Base-by-base conservation (phyloP, 1,140 invertebrate genomes). In the Caenorhabditis inopinata region DNA sequence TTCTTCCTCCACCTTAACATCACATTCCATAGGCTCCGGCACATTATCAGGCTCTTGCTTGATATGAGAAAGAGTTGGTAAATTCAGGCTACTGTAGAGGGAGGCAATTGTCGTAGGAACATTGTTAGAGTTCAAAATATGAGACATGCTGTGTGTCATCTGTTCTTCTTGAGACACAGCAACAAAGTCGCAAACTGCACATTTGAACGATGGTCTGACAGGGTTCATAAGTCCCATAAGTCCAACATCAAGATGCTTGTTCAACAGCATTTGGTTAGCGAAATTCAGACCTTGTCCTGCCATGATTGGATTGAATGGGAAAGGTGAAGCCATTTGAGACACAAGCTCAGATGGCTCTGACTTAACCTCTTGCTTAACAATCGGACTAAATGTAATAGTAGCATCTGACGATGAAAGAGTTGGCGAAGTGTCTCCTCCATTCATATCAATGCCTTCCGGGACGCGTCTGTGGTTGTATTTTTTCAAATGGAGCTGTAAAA, bases 391-490 rank as follows among this genome's bases (percentile, higher is more conserved):
- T 27, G 75, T 48, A 29, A 51, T 76, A n/a, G 75, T 49, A 23
- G 75, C 46, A 38, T 76, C 75, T 21, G 46, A 48, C n/a, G 21
- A 38, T n/a, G 23, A 25, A 5, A 74, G 38, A 2, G 32, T n/a
- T 32, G 74, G 45, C 7, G 53, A 42, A 25, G n/a, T 18, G 45
- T 76, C 53, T 23, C 45, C 74, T 51, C 75, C 47, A 38, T 16
- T 76, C 42, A 42, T 38, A 7, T 77, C 80, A 6, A 81, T 49
- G 29, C 80, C 80, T 25, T 81, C 18, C 6, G 93, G 91, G 85
- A 95, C 94, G 0, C 95, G 94, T 83, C 93, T 92, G 87, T 98
- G 96, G 45, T 91, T 90, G 85, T 96, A 96, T 87, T 98, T 98
- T 2, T 94, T 91, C 16, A 99, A 89, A 89, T 99, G 97, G 0